Evolutionary conservation across 2,797 vertebrate genomes (phyloP).

Genomic region (Anas capensis): DNA sequence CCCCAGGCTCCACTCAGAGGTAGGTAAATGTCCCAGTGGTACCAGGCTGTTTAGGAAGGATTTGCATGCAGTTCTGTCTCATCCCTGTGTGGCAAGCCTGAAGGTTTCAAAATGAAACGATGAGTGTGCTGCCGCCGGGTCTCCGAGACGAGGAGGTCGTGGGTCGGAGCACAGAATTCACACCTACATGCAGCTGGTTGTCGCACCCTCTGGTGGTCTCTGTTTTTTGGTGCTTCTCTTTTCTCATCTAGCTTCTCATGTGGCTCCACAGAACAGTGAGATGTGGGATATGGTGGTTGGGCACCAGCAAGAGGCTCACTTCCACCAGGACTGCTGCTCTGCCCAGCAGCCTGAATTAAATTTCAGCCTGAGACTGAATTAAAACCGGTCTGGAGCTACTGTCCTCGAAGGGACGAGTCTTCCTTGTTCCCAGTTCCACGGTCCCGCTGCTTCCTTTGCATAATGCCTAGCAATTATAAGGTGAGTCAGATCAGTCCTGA

Average conservation of each 20-base stretch:
- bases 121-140: background rate
- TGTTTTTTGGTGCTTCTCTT: background rate
- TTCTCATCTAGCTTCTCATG: background rate
- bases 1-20: background rate
- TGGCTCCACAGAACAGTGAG: background rate
- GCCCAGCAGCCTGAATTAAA: background rate
- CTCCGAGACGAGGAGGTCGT: background rate
- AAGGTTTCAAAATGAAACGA: background rate
- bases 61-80: slow-evolving; percentile 19
- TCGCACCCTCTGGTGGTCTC: background rate
- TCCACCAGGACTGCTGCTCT: background rate
- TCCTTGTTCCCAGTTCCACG: background rate
- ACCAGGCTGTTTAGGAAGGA: background rate
- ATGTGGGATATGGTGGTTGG: background rate
- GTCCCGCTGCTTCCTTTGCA: slow-evolving; percentile 30
- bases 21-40: background rate
- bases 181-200: background rate
- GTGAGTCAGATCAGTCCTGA: slow-evolving; percentile 51
- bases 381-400: background rate
- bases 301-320: background rate
- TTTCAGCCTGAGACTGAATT: background rate
- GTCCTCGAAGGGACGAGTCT: background rate
- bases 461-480: slow-evolving; percentile 47
- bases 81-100: background rate
- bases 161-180: background rate